A percentile compares a stretch with the other conserved stretches of the same genome.
Conservation (phyloP, 23 tunicate species). For the Halocynthia aurantium region DNA sequence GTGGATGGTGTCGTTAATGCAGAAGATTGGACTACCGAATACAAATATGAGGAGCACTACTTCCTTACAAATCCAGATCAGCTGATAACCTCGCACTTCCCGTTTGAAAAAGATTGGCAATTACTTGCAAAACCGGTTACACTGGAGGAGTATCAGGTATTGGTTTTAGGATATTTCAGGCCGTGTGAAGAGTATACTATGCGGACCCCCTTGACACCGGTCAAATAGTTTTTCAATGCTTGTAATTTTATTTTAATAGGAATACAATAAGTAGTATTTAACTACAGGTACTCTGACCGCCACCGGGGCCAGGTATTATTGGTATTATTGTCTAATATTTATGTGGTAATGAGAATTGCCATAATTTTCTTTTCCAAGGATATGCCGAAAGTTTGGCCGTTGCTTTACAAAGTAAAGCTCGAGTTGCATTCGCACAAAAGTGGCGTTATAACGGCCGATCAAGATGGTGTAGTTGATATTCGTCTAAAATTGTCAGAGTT, state of each 20-base stretch:
- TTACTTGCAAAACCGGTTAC: constrained; percentile 42
- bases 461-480: constrained; percentile 38
- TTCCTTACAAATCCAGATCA: constrained; percentile 75
- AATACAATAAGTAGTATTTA: too few relatives aligned
- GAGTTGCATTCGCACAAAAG: constrained; percentile 28
- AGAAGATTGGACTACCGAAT: constrained; percentile 40
- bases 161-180: too few relatives aligned
- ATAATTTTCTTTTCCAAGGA: constrained; percentile 25
- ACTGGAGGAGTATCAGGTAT: constrained; percentile 47
- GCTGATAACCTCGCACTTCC: constrained; percentile 61
- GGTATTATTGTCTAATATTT: too few relatives aligned
- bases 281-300: too few relatives aligned
- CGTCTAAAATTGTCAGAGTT: constrained; percentile 29
- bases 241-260: too few relatives aligned
- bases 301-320: too few relatives aligned
- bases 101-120: constrained; percentile 71
- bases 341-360: too few relatives aligned
- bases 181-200: too few relatives aligned
- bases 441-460: constrained; percentile 39
- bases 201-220: too few relatives aligned
- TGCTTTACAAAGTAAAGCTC: constrained; percentile 62
- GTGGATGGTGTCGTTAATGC: constrained; percentile 8
- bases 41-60: constrained; percentile 74
- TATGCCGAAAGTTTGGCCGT: constrained; percentile 54
- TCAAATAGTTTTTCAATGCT: too few relatives aligned